phyloP scores from a whole-genome alignment of 2,888 invertebrate genomes.

The Petrolisthes cinctipes region DNA sequence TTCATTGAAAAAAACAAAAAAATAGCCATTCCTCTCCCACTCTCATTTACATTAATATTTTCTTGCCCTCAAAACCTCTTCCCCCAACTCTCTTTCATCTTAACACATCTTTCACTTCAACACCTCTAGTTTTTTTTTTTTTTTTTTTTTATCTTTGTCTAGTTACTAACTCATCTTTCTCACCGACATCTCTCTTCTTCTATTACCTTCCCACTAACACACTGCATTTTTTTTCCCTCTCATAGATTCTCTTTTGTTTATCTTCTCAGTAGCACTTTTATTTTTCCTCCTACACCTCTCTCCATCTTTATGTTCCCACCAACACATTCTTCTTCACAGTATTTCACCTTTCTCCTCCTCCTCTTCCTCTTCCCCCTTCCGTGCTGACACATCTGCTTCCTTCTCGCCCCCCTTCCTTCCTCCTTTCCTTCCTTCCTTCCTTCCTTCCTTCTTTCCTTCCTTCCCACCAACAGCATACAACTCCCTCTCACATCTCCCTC shows the following conservation, averaged over 20 bases:
- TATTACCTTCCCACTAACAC: background rate
- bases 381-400: background rate
- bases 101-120: too few relatives aligned
- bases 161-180: too few relatives aligned
- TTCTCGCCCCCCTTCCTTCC: background rate
- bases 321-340: background rate
- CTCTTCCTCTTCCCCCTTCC: background rate
- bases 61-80: too few relatives aligned
- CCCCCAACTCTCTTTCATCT: too few relatives aligned
- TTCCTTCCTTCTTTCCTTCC: background rate
- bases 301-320: background rate
- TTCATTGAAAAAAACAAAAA: too few relatives aligned
- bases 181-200: slow-evolving; percentile 13
- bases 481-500: background rate
- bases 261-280: background rate
- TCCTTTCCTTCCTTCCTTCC: background rate
- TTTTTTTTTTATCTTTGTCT: too few relatives aligned
- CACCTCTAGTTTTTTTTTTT: too few relatives aligned
- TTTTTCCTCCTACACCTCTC: background rate
- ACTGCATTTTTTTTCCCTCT: background rate
- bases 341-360: background rate
- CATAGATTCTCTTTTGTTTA: background rate
- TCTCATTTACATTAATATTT: too few relatives aligned
- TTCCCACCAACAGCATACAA: too few relatives aligned
- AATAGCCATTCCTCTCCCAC: too few relatives aligned